Conservation (phyloP, 2,888 invertebrate genomes). For the Caenorhabditis imperialis region DNA sequence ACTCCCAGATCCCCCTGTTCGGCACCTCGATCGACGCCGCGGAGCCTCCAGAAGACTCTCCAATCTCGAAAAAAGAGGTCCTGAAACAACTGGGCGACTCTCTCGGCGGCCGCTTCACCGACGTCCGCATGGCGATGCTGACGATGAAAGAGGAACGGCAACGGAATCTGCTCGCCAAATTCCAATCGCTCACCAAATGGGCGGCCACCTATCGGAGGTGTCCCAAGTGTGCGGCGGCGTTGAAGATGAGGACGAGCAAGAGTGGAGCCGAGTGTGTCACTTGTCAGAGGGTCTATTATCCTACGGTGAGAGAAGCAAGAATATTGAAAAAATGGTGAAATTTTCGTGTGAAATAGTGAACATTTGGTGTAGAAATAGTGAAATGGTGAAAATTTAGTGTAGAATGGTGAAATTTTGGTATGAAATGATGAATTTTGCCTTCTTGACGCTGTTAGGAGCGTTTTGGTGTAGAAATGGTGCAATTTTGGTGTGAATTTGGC, state of each 20-base stretch:
- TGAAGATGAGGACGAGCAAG: conserved; percentile 74
- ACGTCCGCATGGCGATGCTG: conserved; percentile 71
- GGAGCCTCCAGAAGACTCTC: conserved; percentile 60
- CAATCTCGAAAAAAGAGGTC: conserved; percentile 56
- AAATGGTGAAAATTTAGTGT: not conserved
- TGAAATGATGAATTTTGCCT: not conserved
- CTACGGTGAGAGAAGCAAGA: conserved; percentile 62
- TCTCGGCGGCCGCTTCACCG: conserved; percentile 56
- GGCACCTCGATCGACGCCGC: conserved; percentile 59
- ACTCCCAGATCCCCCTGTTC: conserved; percentile 58
- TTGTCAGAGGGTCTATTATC: conserved; percentile 72
- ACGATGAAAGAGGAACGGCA: conserved; percentile 69
- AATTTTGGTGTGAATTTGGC: not conserved
- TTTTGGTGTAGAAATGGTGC: too few relatives aligned
- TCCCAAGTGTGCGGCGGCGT: conserved; percentile 79
- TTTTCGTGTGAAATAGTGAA: too few relatives aligned
- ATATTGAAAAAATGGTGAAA: not conserved
- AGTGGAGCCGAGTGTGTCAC: conserved; percentile 69
- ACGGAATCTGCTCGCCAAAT: conserved; percentile 73
- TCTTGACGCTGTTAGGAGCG: not conserved
- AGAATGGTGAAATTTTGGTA: too few relatives aligned
- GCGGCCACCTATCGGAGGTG: conserved; percentile 79
- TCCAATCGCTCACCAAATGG: conserved; percentile 80
- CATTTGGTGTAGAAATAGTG: too few relatives aligned
- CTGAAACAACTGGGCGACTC: conserved; percentile 59